Percentiles rank a stretch among this genome's conserved stretches.
Conservation (phyloP, 2,888 invertebrate species). For the Eristalinus aeneus region DNA sequence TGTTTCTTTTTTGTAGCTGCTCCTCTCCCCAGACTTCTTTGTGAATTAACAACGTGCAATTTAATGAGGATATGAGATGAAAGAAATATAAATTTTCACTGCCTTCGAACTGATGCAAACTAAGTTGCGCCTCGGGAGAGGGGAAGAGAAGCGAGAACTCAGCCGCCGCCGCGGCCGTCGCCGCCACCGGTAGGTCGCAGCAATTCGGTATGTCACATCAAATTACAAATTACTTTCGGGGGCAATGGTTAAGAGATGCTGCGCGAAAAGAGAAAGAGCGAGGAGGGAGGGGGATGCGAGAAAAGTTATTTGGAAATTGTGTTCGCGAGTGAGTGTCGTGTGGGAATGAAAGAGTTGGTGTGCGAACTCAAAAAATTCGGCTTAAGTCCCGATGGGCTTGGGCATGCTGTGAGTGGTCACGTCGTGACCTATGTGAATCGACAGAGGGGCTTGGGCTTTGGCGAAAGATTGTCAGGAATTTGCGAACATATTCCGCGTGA, state of each 20-base stretch:
- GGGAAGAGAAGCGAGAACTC: conserved; percentile 22
- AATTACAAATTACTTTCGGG: conserved; percentile 57
- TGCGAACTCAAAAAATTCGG: conserved; percentile 8
- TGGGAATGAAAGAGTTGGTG: conserved; percentile 42
- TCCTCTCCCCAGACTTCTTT: conserved; percentile 32
- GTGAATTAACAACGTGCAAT: conserved; percentile 63
- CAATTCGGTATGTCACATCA: conserved; percentile 66
- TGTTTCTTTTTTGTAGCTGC: neutral
- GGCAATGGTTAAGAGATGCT: conserved; percentile 47
- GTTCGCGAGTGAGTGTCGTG: neutral
- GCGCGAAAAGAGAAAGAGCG: neutral
- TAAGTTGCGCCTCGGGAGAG: neutral
- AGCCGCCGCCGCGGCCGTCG: neutral
- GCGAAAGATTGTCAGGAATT: too few species aligned
- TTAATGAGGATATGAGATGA: conserved; percentile 63
- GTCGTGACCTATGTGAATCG: too few species aligned
- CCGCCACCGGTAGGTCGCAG: conserved; percentile 39
- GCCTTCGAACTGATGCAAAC: too few species aligned
- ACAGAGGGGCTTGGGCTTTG: too few species aligned
- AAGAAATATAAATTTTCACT: conserved; percentile 54
- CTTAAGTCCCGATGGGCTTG: neutral
- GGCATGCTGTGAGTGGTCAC: neutral
- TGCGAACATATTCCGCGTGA: too few species aligned
- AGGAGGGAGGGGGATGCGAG: too few species aligned
- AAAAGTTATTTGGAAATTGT: conserved; percentile 45